A percentile compares a stretch with the other conserved stretches of the same genome.
Evolutionary conservation across 2,113 vertebrate species (phyloP).

Genomic region (Leucosticte australis): DNA sequence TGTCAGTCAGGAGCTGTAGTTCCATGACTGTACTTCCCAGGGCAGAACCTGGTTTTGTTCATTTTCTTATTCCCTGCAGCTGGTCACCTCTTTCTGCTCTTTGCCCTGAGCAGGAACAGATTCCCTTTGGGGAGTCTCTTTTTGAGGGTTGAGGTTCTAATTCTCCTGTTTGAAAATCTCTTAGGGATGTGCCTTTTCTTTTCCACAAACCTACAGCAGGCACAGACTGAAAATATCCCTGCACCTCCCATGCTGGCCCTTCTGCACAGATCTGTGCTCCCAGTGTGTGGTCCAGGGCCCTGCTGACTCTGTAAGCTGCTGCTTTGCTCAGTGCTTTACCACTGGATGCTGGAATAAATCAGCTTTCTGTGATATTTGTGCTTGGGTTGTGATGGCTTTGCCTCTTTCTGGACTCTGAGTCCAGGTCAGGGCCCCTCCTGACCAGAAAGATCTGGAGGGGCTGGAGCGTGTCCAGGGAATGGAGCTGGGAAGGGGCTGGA

Average conservation of each 20-base stretch:
- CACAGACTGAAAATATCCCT: neutral
- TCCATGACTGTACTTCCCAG: fast-evolving
- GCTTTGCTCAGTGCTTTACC: neutral
- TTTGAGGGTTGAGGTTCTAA: neutral
- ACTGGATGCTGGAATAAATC: neutral
- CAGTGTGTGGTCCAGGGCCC: neutral
- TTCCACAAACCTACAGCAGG: neutral
- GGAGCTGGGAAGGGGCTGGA: neutral
- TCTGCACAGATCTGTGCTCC: neutral
- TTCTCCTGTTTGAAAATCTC: neutral
- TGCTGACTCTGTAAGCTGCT: neutral
- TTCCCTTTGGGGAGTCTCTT: neutral
- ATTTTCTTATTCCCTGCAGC: neutral
- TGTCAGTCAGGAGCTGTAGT: neutral
- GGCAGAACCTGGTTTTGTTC: neutral
- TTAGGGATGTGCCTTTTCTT: neutral
- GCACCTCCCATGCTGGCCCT: neutral
- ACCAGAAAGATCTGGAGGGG: neutral
- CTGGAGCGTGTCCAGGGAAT: fast-evolving
- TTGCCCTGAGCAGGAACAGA: neutral
- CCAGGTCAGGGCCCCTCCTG: neutral
- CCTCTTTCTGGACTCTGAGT: neutral
- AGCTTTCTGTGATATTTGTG: neutral
- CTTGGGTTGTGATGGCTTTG: neutral
- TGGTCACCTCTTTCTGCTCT: neutral